phyloP scores from a whole-genome alignment of 2,888 invertebrate genomes.

The Rhogogaster chlorosoma region DNA sequence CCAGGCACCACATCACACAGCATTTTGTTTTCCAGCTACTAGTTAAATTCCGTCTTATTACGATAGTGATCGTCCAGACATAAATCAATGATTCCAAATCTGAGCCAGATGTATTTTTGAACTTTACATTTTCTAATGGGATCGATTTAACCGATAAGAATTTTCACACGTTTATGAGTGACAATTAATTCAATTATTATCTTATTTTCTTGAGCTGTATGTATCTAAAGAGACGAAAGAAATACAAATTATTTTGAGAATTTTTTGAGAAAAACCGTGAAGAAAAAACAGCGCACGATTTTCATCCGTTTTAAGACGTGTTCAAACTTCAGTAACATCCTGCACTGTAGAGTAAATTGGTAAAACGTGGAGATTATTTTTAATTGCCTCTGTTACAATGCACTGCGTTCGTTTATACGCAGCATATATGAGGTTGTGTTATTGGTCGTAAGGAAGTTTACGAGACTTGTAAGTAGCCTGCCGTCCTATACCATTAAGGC shows the following conservation, averaged over 20 bases:
- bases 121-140: not conserved
- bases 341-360: not conserved
- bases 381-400: constrained; percentile 9
- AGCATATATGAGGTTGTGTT: constrained; percentile 29
- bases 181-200: not conserved
- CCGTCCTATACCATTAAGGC: constrained; percentile 5
- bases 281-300: constrained; percentile 10
- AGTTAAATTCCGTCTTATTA: not conserved
- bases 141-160: not conserved
- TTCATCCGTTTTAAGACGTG: not conserved
- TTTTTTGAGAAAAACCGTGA: not conserved
- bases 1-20: not conserved
- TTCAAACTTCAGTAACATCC: not conserved
- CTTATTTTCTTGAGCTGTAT: not conserved
- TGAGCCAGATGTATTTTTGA: not conserved
- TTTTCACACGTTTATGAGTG: not conserved
- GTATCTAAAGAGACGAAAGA: not conserved
- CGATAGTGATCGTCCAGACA: not conserved
- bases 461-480: constrained; percentile 19
- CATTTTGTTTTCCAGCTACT: not conserved
- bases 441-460: constrained; percentile 42
- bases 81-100: not conserved
- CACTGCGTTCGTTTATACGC: not conserved
- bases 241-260: not conserved
- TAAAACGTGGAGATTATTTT: constrained; percentile 17